Base-by-base conservation (phyloP, 2,888 invertebrate genomes). In the Buathra laborator region DNA sequence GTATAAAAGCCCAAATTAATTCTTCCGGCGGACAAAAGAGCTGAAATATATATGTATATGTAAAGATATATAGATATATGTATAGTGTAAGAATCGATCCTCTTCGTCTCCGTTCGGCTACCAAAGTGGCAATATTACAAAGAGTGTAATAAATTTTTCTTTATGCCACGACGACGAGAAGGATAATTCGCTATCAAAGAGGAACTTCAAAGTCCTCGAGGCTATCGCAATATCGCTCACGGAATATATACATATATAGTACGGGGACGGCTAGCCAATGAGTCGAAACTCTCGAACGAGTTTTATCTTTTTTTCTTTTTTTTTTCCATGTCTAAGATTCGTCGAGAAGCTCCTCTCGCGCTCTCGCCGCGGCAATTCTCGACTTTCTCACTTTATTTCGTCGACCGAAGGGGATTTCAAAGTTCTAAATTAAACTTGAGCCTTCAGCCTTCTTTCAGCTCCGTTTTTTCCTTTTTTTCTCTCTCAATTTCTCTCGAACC, bases 381-480 rank as follows among this genome's bases (percentile, higher is more conserved):
- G 14, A 44, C 37, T 64, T 29, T 64, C 51, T 19, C 75, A 53
- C 70, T 81, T 51, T 59, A 46, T 64, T 70, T 70, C 64, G n/a
- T 29, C 51, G 68, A 59, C 70, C 68, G 46, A 76, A 70, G 51
- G 71, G 56, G 68, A 68, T 75, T 37, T 24, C 62, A 44, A 81
- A 81, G 82, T 77, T 77, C 77, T 59, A 66, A 82, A 82, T 82
- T 72, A 82, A 83, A 75, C 79, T 64, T 79, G 62, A 3, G 48
- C 64, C 67, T 76, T 67, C 37, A 37, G 37, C 5, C 37, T 37
- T 37, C 59, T 56, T 46, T 32, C 46, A 75, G n/a, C 64, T 53
- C 37, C 29, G 3, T 53, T 48, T 68, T n/a, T 81, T 44, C n/a
- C 4, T 37, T 75, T 51, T 64, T 37, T 75, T 51, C 32, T 19